Conservation (phyloP, 2,888 invertebrate species). For the Noctua comes region DNA sequence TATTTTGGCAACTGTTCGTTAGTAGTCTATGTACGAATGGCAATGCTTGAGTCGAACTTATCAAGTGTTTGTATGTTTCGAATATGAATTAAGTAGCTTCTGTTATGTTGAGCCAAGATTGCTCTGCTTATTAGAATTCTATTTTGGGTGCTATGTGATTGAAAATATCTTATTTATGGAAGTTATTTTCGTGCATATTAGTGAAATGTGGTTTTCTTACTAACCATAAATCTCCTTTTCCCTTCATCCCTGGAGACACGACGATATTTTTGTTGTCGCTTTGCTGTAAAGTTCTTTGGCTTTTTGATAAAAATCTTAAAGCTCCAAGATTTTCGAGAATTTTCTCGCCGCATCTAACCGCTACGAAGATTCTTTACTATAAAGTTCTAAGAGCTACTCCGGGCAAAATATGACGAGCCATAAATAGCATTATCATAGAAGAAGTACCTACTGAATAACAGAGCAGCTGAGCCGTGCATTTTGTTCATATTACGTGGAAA, state of each 20-base stretch:
- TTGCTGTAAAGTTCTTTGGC: not conserved
- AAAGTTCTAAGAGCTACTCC: conserved; percentile 32
- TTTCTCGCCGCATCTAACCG: not conserved
- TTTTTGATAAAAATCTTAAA: not conserved
- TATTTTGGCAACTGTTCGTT: conserved; percentile 62
- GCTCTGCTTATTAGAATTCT: not conserved
- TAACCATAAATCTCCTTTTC: not conserved
- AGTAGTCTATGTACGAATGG: conserved; percentile 39
- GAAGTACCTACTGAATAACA: conserved; percentile 25
- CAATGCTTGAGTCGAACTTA: conserved; percentile 47
- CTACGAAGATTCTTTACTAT: conserved; percentile 1
- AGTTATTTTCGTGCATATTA: not conserved
- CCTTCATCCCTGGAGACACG: not conserved
- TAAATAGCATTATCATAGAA: conserved; percentile 42
- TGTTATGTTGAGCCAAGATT: conserved; percentile 15
- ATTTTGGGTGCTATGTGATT: not conserved
- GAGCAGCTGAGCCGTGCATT: conserved; percentile 27
- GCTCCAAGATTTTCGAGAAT: not conserved
- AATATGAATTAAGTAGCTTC: conserved; percentile 50
- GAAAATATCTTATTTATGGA: not conserved
- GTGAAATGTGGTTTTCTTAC: not conserved
- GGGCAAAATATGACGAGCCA: conserved; percentile 35
- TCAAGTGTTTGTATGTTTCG: conserved; percentile 40
- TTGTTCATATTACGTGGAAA: conserved; percentile 29
- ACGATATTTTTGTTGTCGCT: not conserved